phyloP scores from a whole-genome alignment of 2,113 vertebrate species.

The Syngnathus floridae region DNA sequence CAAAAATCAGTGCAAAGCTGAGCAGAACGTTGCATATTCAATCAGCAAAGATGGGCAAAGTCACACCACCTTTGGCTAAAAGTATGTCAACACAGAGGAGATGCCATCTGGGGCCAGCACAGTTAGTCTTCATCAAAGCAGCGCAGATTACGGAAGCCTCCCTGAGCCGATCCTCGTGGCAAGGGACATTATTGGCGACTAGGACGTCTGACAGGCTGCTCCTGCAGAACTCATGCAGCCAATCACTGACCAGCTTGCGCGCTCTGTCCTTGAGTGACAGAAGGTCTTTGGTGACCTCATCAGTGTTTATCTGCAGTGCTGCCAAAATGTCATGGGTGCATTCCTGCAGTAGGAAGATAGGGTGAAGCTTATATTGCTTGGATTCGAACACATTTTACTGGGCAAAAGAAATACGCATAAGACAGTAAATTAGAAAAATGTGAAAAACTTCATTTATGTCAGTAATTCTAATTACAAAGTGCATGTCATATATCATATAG shows the following conservation, averaged over 20 bases:
- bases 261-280: constrained; percentile 76
- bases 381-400: background rate
- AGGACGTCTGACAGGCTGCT: constrained; percentile 56
- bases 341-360: constrained; percentile 66
- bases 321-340: constrained; percentile 75
- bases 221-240: constrained; percentile 77
- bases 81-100: constrained; percentile 77
- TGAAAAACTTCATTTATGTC: background rate
- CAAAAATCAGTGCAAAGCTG: constrained; percentile 11
- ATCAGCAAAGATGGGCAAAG: background rate
- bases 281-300: constrained; percentile 71
- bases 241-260: constrained; percentile 68
- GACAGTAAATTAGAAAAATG: background rate
- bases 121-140: constrained; percentile 70
- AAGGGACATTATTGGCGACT: constrained; percentile 26
- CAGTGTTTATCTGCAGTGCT: constrained; percentile 72
- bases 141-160: constrained; percentile 68
- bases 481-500: too few species aligned
- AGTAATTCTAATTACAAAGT: background rate
- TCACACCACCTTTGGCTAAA: constrained; percentile 71
- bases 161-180: constrained; percentile 52
- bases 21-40: background rate
- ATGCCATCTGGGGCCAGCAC: constrained; percentile 66
- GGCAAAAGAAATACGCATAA: too few species aligned
- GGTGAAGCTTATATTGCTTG: background rate